phyloP scores from a whole-genome alignment of 2,113 vertebrate genomes.

The Cyprinodon variegatus region DNA sequence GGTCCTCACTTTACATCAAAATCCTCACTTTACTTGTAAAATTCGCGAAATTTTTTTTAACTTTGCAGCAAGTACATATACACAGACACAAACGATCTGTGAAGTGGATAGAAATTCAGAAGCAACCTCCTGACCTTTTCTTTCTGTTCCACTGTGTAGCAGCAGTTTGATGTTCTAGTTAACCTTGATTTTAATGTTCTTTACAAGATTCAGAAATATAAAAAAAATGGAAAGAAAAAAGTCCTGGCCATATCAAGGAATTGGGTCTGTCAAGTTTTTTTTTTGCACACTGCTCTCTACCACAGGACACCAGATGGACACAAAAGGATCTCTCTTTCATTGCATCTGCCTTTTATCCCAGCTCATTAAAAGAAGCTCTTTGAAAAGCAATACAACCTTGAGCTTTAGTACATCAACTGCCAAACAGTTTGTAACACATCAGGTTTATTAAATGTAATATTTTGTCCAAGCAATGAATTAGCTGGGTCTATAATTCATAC shows the following conservation, averaged over 20 bases:
- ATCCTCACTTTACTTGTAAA: too few relatives aligned
- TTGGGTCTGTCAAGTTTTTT: slow-evolving; percentile 26
- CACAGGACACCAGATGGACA: slow-evolving; percentile 37
- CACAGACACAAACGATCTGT: background rate
- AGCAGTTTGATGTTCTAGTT: background rate
- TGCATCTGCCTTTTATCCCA: slow-evolving; percentile 58
- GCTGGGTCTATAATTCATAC: slow-evolving; percentile 22
- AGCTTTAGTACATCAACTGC: slow-evolving; percentile 31
- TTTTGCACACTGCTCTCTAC: slow-evolving; percentile 23
- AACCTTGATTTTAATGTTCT: slow-evolving; percentile 40
- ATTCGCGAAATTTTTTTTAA: too few relatives aligned
- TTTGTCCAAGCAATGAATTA: slow-evolving; percentile 16
- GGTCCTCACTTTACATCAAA: too few relatives aligned
- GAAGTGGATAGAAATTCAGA: background rate
- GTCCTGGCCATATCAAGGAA: slow-evolving; percentile 33
- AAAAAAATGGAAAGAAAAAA: background rate
- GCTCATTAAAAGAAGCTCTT: slow-evolving; percentile 52
- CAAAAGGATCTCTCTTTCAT: slow-evolving; percentile 42
- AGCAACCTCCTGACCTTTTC: background rate
- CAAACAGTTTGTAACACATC: slow-evolving; percentile 34
- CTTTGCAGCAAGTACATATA: too few relatives aligned
- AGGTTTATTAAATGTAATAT: slow-evolving; percentile 31
- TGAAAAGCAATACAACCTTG: slow-evolving; percentile 34
- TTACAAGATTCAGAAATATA: slow-evolving; percentile 1
- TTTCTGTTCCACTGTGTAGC: background rate